Evolutionary conservation across 2,113 vertebrate genomes (phyloP).

Genomic region (Hydrolagus affinis): DNA sequence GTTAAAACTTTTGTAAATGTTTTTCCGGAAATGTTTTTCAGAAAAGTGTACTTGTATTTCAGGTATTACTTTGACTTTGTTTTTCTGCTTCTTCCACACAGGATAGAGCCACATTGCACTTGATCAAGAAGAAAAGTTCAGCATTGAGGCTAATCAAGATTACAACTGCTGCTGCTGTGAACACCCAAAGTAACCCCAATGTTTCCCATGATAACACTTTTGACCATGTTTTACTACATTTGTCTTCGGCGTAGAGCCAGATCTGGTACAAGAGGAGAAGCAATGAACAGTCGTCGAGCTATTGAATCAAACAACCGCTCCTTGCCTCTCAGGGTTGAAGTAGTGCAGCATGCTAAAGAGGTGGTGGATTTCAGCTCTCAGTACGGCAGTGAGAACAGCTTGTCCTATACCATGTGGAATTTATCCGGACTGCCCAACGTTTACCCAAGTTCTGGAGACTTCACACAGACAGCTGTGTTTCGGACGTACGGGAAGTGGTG

Average conservation of each 20-base stretch:
- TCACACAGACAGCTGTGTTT: conserved; percentile 93
- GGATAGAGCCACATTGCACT: neutral
- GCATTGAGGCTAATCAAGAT: neutral
- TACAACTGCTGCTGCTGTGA: conserved; percentile 39
- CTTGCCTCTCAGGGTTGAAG: conserved; percentile 75
- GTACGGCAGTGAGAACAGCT: conserved; percentile 95
- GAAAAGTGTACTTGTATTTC: neutral
- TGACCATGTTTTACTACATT: conserved; percentile 99
- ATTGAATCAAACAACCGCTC: conserved; percentile 74
- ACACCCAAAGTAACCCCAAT: conserved; percentile 56
- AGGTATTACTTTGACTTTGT: neutral
- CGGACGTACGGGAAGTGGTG: conserved; percentile 91
- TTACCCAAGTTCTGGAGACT: conserved; percentile 93
- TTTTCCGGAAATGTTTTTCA: neutral
- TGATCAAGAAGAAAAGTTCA: neutral
- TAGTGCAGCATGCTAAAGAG: conserved; percentile 92
- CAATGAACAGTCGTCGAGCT: conserved; percentile 80
- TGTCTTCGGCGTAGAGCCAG: conserved; percentile 95
- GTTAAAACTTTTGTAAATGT: neutral
- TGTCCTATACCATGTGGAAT: conserved; percentile 99
- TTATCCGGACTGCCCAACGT: conserved; percentile 86
- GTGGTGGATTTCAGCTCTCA: conserved; percentile 97
- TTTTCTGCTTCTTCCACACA: conserved; percentile 3
- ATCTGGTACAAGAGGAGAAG: conserved; percentile 81
- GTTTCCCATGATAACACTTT: conserved; percentile 94